Evolutionary conservation across 2,888 invertebrate species (phyloP).

Genomic region (Eupelmus urozonus): DNA sequence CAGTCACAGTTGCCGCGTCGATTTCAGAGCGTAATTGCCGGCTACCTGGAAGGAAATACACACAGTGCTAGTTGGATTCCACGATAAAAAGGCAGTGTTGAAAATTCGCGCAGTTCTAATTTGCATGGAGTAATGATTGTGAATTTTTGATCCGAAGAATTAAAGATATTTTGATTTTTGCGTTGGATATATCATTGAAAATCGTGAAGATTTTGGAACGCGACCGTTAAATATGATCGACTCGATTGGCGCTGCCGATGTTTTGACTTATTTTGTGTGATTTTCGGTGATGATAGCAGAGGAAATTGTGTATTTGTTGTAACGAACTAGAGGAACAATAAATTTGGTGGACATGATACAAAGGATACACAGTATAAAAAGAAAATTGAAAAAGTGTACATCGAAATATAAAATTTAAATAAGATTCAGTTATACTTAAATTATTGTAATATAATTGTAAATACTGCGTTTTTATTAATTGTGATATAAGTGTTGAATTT

Average conservation of each 20-base stretch:
- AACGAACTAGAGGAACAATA: background rate
- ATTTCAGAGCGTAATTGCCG: background rate
- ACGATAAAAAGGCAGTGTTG: background rate
- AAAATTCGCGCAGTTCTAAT: background rate
- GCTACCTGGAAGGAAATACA: background rate
- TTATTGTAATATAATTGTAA: background rate
- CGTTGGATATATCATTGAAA: no score
- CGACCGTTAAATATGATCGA: background rate
- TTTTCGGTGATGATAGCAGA: no score
- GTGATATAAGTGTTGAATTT: no score
- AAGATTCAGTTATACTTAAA: background rate
- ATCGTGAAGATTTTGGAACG: background rate
- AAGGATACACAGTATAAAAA: conserved; percentile 3
- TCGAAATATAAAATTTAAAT: conserved; percentile 5
- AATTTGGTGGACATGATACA: conserved; percentile 4
- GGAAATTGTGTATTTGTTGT: no score
- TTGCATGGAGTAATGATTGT: no score
- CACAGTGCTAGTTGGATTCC: no score
- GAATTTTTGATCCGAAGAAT: no score
- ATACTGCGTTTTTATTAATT: no score
- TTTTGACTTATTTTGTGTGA: background rate
- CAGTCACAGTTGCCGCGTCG: conserved; percentile 10
- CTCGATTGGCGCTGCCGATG: background rate
- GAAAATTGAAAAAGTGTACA: background rate
- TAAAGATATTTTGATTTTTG: no score